Evolutionary conservation across 2,888 invertebrate species (phyloP), one percentile per base, ranked within the genome.

Genomic region (Tenthredo mesomela): DNA sequence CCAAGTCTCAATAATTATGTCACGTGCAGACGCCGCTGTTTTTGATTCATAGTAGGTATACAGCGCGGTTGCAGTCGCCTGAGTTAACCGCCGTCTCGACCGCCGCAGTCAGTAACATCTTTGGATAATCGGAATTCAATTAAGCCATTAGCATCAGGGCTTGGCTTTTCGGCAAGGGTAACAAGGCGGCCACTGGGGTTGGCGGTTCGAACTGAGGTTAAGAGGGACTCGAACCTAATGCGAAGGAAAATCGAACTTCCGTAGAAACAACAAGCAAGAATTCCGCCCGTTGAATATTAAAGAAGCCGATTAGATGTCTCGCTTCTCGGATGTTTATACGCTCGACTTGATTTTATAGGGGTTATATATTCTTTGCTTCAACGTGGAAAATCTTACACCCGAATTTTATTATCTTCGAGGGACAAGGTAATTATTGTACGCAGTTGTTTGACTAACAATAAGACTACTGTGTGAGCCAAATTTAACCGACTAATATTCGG

Each of bases 61-160:
- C 80, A 29, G 37, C 61, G 78, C 33, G 47, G 82, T 21, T 70
- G 50, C 82, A 82, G 82, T 67, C 80, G 67, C 82, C 47, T 37
- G 29, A 70, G 82, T 82, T 67, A 67, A 70, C 67, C 70, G 82
- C 67, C 82, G 82, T 67, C 82, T 37, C 82, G 84, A 82, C 82
- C 75, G 82, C 83, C 75, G 73, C 50, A 77, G 84, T 82, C 88
- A 87, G 89, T 87, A 88, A 89, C 90, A 89, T 91, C 91, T 91
- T 91, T 89, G 90, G 90, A 90, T 92, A 92, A 93, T 93, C 92
- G 92, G 89, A 92, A 92, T 93, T 92, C 92, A 93, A 93, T 93
- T 92, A 93, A 92, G 91, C 91, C 90, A 90, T 91, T 91, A 91
- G 89, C 89, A 88, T 88, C 86, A 84, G 87, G 87, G 84, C 88